These are phyloP conservation scores for Cylindroiulus punctatus DNA, from an alignment of 2,888 invertebrate genomes.

Conservation along the genomic window DNA sequence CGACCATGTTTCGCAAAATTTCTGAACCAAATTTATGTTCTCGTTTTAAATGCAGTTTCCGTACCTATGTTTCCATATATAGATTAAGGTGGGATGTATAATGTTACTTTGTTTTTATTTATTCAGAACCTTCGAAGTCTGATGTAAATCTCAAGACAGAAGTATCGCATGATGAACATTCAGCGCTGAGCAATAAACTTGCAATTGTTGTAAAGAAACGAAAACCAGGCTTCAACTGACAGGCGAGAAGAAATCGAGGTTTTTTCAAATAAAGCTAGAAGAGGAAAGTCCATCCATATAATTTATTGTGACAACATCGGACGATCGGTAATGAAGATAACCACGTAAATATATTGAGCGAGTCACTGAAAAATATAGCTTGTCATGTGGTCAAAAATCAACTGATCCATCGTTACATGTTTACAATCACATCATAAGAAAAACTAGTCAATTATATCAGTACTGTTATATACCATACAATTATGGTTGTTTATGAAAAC, in stretches of 20 bases:
- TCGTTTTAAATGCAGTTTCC: neutral
- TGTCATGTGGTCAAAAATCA: conserved; percentile 36
- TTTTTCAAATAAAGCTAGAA: neutral
- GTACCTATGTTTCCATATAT: neutral
- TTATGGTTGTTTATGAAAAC: no score
- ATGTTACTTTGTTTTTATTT: neutral
- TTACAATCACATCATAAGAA: neutral
- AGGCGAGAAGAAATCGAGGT: neutral
- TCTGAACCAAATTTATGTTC: conserved; percentile 26
- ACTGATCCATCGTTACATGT: neutral
- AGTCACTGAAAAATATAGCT: neutral
- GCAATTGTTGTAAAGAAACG: neutral
- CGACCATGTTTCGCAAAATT: neutral
- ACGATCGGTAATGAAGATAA: conserved; percentile 50
- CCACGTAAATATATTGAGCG: conserved; percentile 26
- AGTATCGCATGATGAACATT: neutral
- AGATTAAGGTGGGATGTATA: neutral
- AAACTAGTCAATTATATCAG: no score
- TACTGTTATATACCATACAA: no score
- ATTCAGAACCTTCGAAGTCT: neutral
- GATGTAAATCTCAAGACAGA: neutral
- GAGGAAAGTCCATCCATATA: neutral
- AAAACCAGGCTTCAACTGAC: conserved; percentile 18
- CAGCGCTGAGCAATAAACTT: neutral
- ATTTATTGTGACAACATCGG: neutral